Conservation (phyloP, 2,888 invertebrate species). For the Drosophila austrosaltans region DNA sequence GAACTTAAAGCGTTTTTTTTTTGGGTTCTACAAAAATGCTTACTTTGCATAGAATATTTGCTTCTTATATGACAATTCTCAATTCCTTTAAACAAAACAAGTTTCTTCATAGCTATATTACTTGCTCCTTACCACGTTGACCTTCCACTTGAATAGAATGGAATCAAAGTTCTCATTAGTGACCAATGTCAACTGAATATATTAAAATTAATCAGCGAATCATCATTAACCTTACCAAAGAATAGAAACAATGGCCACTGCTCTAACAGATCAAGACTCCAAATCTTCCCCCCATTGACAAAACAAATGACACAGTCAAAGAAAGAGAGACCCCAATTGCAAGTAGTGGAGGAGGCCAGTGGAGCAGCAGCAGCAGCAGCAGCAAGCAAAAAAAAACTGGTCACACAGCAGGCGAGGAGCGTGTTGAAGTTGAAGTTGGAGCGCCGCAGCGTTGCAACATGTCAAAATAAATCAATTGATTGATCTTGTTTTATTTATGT, state of each 20-base stretch:
- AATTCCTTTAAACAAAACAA: not conserved
- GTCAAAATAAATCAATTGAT: slow-evolving; percentile 84
- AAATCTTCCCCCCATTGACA: slow-evolving; percentile 22
- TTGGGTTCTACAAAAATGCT: too few relatives aligned
- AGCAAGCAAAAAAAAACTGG: slow-evolving; percentile 53
- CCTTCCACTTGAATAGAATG: not conserved
- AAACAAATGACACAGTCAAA: slow-evolving; percentile 57
- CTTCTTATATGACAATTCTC: too few relatives aligned
- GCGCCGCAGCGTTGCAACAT: slow-evolving; percentile 80
- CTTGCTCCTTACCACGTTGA: not conserved
- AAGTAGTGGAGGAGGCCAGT: slow-evolving; percentile 44
- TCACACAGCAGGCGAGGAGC: slow-evolving; percentile 43
- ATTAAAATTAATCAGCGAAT: slow-evolving; percentile 47
- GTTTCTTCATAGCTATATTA: not conserved
- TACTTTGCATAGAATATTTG: too few relatives aligned
- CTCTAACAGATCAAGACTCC: slow-evolving; percentile 39
- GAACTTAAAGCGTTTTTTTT: too few relatives aligned
- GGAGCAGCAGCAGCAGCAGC: slow-evolving; percentile 39
- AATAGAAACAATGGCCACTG: slow-evolving; percentile 30
- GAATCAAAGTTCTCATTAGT: slow-evolving; percentile 37
- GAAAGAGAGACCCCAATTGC: slow-evolving; percentile 30
- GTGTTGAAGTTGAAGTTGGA: slow-evolving; percentile 30
- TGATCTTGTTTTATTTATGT: slow-evolving; percentile 83
- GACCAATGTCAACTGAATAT: slow-evolving; percentile 45
- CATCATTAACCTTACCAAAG: slow-evolving; percentile 46